Percentiles rank a stretch among this genome's conserved stretches.
Conservation (phyloP, 2,888 invertebrate genomes). For the Hololepta plana region DNA sequence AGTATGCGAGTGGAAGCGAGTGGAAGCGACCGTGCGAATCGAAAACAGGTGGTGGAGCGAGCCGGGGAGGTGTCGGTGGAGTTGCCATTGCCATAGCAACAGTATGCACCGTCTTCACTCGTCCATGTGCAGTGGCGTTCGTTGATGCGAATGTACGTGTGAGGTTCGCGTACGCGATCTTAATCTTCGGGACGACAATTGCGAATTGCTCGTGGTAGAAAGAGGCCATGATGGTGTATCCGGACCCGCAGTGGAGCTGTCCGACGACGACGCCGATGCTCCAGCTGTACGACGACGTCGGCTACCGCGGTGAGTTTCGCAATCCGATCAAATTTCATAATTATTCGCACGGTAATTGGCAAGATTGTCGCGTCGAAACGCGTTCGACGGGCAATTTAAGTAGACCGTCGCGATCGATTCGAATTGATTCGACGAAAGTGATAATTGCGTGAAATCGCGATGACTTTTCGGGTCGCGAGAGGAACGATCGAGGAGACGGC, state of each 20-base stretch:
- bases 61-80: conserved; percentile 7
- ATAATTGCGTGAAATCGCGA: no score
- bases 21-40: conserved; percentile 12
- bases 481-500: no score
- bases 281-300: conserved; percentile 45
- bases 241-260: conserved; percentile 38
- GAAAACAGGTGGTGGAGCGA: conserved; percentile 5
- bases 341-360: no score
- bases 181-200: conserved; percentile 9
- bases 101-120: conserved; percentile 15
- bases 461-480: no score
- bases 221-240: conserved; percentile 38
- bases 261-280: conserved; percentile 36
- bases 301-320: conserved; percentile 40
- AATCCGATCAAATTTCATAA: not conserved
- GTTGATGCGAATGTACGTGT: conserved; percentile 26
- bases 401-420: no score
- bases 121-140: conserved; percentile 16
- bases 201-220: no score
- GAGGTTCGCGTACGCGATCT: conserved; percentile 20
- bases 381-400: not conserved
- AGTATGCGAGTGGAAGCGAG: conserved; percentile 13
- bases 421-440: no score
- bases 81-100: conserved; percentile 15
- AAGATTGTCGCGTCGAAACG: no score